Base-by-base conservation (phyloP, 2,888 invertebrate genomes). In the Unio delphinus region DNA sequence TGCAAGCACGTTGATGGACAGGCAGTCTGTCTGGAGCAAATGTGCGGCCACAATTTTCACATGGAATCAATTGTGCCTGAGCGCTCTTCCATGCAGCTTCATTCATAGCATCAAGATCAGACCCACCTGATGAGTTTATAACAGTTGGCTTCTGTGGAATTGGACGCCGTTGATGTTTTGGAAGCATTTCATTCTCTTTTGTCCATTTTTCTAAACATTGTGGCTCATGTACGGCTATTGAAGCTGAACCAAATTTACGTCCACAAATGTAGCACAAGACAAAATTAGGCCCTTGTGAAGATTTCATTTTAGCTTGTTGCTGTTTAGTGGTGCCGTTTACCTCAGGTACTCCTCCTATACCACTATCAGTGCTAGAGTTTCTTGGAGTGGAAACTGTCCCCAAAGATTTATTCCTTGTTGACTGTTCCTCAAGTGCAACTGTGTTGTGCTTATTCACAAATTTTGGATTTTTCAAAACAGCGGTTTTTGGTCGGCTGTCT, bases 191-290 rank as follows among this genome's bases (percentile, higher is more conserved):
- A 86, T 93, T 93, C 81, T 93, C 92, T 4, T 88, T 81, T 64
- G 92, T 91, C 92, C 93, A 93, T 81, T 93, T 93, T 77, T 92
- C 92, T 67, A 93, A 86, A 82, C 94, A 94, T 81, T 93, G 93
- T 4, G 93, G 93, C 83, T 93, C 93, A 87, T 94, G 94, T 73
- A 93, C 93, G 68, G 90, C 90, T 60, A 94, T 92, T 63, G 93
- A 93, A 78, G 91, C 91, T 2, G 92, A 91, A 56, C 93, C 93
- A 83, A 93, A 94, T 83, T 92, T 92, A 65, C 93, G 90, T 4
- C 93, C 93, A 82, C 94, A 94, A 78, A 93, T 92, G 86, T 92
- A 92, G 84, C 94, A 94, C 72, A 90, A 86, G 7, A 90, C 89
- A 70, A 89, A 89, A 34, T 86, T 88, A 26, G 90, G 87, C 5